Evolutionary conservation across 92 coral and sea anemone genomes (phyloP).

Genomic region (Paramuricea clavata): DNA sequence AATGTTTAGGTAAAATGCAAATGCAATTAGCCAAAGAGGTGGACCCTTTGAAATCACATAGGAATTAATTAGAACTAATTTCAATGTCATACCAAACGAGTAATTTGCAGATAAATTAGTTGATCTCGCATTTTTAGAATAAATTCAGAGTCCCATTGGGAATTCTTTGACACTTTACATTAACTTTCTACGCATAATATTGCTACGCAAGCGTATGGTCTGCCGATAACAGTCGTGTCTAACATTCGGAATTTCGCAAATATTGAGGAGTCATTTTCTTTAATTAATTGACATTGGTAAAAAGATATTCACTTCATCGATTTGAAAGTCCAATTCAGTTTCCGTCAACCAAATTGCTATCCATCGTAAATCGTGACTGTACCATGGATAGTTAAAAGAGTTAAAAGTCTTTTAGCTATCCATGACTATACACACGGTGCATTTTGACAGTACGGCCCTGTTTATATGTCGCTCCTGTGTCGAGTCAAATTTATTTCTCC

Average conservation of each 20-base stretch:
- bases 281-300: no score
- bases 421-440: background rate
- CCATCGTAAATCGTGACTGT: no score
- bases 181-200: background rate
- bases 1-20: no score
- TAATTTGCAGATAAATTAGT: background rate
- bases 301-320: no score
- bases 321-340: no score
- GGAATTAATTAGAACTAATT: background rate
- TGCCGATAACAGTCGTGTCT: background rate
- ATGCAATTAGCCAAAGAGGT: no score
- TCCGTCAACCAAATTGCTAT: no score
- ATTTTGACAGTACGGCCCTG: background rate
- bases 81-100: background rate
- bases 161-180: background rate
- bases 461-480: background rate
- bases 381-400: slow-evolving; percentile 1
- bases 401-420: background rate
- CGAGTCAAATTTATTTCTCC: background rate
- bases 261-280: background rate
- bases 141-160: background rate
- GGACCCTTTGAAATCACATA: no score
- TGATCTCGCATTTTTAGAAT: background rate
- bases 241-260: background rate
- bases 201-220: background rate